These are phyloP conservation scores for Hystrix brachyura DNA, from an alignment of 2,113 vertebrate species.

Conservation along the genomic window DNA sequence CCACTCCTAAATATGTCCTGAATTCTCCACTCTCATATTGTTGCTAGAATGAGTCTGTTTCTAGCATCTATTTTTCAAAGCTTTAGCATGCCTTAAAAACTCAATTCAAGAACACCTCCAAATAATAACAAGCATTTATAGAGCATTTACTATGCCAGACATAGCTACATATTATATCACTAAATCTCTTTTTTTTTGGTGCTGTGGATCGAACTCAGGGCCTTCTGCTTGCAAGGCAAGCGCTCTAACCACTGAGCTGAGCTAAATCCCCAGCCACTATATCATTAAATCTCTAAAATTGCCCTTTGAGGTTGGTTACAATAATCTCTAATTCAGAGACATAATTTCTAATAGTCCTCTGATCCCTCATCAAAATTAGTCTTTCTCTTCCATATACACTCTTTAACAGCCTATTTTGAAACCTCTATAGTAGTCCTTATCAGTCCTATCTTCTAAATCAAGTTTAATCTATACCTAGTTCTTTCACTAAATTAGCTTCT, in stretches of 20 bases:
- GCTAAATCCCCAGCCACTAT: too few species aligned
- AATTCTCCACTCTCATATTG: constrained; percentile 42
- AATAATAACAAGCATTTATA: constrained; percentile 28
- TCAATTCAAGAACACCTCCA: constrained; percentile 19
- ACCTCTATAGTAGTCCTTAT: not conserved
- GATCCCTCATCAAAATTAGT: constrained; percentile 52
- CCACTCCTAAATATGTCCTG: constrained; percentile 41
- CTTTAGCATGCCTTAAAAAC: constrained; percentile 52
- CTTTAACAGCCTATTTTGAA: not conserved
- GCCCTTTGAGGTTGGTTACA: not conserved
- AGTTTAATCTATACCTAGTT: constrained; percentile 18
- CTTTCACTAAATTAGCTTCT: constrained; percentile 13
- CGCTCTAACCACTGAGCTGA: too few species aligned
- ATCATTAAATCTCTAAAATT: constrained; percentile 38
- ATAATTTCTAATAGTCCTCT: constrained; percentile 55
- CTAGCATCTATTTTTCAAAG: constrained; percentile 43
- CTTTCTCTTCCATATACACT: constrained; percentile 19
- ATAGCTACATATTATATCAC: not conserved
- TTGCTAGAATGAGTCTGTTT: not conserved
- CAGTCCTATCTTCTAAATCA: not conserved
- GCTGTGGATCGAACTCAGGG: too few species aligned
- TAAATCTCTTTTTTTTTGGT: not conserved
- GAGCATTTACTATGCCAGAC: not conserved
- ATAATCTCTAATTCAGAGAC: constrained; percentile 31
- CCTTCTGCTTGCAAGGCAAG: too few species aligned